Base-by-base conservation (phyloP, 2,888 invertebrate genomes). In the Pardosa pseudoannulata region DNA sequence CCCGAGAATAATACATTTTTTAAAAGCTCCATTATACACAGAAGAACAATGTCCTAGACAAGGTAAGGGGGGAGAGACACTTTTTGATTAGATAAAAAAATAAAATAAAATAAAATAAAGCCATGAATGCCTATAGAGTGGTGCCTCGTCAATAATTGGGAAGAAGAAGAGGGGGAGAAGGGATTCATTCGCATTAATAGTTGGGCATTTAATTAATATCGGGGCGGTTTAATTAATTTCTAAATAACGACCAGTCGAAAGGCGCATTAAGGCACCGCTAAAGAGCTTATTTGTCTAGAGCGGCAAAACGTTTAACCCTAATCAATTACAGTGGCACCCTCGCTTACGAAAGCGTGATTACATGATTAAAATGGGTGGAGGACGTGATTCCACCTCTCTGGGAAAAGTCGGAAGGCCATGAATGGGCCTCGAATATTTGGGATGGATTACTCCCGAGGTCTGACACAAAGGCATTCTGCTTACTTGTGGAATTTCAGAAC, bases 221-320 rank as follows among this genome's bases (percentile, higher is more conserved):
- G 13, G 64, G 76, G 13, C 5, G 29, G n/a, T 31, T 32, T 85
- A 85, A 85, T 85, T 85, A 85, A 85, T 85, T 73, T 78, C 39
- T 78, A 72, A 85, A 72, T 85, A 85, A 85, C 76, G 76, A 78
- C 41, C 56, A 78, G 83, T 70, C 65, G 83, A 85, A 85, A 85
- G 73, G 62, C 65, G 28, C 72, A 85, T 67, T 78, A 76, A 73
- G 71, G 31, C 32, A 67, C 78, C 83, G 78, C 78, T 85, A 79
- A 85, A 79, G 41, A 73, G 73, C 73, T 65, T 85, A 85, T 85
- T 85, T 85, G 83, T 85, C 83, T 36, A 41, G 50, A 39, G 19
- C 32, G 3, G 5, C 36, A 68, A 74, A 46, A 16, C 76, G 67
- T 50, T 67, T 78, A 78, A 85, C 78, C 83, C 83, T 85, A 78